Conservation (phyloP, 2,888 invertebrate genomes). For the Oasisia sp. region DNA sequence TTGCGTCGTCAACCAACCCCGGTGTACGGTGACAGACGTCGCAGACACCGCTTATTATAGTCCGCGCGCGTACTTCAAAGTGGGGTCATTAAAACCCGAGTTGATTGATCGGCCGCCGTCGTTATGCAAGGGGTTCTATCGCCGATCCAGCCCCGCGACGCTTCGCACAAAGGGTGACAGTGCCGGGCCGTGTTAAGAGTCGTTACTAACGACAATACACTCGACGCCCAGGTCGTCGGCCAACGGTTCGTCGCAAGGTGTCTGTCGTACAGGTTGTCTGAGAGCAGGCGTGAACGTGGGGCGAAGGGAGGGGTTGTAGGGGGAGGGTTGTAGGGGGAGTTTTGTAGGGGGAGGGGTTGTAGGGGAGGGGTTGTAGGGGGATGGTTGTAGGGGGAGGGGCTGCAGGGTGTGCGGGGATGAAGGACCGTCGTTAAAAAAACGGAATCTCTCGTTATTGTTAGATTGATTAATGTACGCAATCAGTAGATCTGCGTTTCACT, state of each 20-base stretch:
- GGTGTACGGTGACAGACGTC: background rate
- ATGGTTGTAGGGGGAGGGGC: too few species aligned
- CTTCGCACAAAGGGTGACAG: background rate
- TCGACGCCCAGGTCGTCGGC: background rate
- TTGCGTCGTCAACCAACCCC: background rate
- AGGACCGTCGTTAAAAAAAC: too few species aligned
- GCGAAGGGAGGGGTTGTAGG: background rate
- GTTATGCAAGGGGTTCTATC: background rate
- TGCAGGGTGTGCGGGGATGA: too few species aligned
- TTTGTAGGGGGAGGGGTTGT: too few species aligned
- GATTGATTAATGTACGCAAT: too few species aligned
- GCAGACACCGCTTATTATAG: constrained; percentile 10
- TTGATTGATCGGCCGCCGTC: background rate
- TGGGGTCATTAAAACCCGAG: background rate
- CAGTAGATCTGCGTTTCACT: too few species aligned
- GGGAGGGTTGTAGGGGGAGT: too few species aligned
- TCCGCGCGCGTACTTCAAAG: constrained; percentile 9
- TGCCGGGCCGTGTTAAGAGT: background rate
- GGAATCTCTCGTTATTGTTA: too few species aligned
- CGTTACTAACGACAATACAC: background rate
- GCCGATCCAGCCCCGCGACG: background rate
- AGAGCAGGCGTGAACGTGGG: background rate
- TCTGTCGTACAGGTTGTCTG: background rate
- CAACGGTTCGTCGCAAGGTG: background rate
- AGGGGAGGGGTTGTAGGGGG: too few species aligned